phyloP scores from a whole-genome alignment of 1,140 invertebrate genomes.

The Sinonovacula constricta region DNA sequence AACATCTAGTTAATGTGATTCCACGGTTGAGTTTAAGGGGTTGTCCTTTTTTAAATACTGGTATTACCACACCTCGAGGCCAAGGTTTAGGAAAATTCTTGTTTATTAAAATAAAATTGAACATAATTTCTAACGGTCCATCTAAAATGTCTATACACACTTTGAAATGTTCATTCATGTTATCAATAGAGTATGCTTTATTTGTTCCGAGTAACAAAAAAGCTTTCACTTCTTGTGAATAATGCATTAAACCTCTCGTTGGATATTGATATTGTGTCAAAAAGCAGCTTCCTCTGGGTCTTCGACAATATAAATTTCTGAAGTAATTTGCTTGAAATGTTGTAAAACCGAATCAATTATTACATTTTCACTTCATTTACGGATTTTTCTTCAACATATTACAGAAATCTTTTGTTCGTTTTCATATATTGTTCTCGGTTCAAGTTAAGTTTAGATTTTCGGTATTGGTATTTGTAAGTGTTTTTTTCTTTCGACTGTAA shows the following conservation, averaged over 20 bases:
- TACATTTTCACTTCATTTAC: not conserved
- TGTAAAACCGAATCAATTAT: not conserved
- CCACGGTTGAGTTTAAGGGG: conserved; percentile 1
- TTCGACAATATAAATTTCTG: not conserved
- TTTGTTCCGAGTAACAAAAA: not conserved
- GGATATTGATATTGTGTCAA: not conserved
- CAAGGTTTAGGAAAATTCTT: conserved; percentile 4
- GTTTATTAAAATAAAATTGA: conserved; percentile 16
- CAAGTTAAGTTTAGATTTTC: not conserved
- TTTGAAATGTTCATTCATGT: conserved; percentile 22
- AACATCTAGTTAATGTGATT: conserved; percentile 24
- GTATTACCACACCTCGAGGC: conserved; percentile 14
- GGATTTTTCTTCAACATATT: not conserved
- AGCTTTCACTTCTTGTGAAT: conserved; percentile 6
- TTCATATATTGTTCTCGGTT: not conserved
- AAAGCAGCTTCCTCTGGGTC: not conserved
- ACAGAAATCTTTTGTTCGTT: conserved; percentile 9
- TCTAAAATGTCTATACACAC: conserved; percentile 11
- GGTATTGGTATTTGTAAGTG: not conserved
- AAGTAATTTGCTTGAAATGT: conserved; percentile 4
- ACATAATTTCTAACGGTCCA: conserved; percentile 7
- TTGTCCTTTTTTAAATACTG: conserved; percentile 11
- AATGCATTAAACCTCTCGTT: not conserved
- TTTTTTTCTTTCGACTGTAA: not conserved
- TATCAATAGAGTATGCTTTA: conserved; percentile 12